Conservation (phyloP, 2,888 invertebrate species). For the Drosophila anceps region DNA sequence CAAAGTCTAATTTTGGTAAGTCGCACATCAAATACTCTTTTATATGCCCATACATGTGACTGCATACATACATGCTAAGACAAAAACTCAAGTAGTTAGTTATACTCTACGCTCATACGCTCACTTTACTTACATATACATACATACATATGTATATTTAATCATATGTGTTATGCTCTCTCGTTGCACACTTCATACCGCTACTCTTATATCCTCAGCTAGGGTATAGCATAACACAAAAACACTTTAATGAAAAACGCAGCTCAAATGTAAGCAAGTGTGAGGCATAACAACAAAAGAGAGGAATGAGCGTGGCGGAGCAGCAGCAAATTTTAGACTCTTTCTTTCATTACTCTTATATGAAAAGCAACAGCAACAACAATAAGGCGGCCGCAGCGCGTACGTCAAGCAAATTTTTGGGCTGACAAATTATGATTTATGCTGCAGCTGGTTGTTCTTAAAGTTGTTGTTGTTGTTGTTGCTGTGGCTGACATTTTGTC, state of each 20-base stretch:
- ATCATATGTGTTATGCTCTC: background rate
- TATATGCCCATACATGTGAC: background rate
- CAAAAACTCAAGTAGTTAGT: too few species aligned
- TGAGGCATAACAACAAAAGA: background rate
- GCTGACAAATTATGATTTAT: slow-evolving; percentile 78
- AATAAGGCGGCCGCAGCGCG: slow-evolving; percentile 19
- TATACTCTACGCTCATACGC: background rate
- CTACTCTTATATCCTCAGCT: background rate
- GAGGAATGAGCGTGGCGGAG: background rate
- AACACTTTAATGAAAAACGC: slow-evolving; percentile 55
- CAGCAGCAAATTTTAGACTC: slow-evolving; percentile 29
- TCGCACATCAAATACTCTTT: background rate
- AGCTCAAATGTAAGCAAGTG: slow-evolving; percentile 35
- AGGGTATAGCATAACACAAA: slow-evolving; percentile 20
- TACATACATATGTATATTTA: background rate
- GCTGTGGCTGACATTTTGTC: slow-evolving; percentile 52
- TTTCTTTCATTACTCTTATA: slow-evolving; percentile 23
- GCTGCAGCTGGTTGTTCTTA: slow-evolving; percentile 52
- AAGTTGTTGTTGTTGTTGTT: slow-evolving; percentile 16
- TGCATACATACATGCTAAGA: background rate
- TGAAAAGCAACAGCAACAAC: background rate
- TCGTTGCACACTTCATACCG: background rate
- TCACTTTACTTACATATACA: too few species aligned
- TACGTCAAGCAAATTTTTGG: slow-evolving; percentile 69
- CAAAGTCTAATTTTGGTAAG: too few species aligned